A percentile compares a stretch with the other conserved stretches of the same genome.
Evolutionary conservation across 1,140 invertebrate genomes (phyloP).

Genomic region (Trachelipus rathkii): DNA sequence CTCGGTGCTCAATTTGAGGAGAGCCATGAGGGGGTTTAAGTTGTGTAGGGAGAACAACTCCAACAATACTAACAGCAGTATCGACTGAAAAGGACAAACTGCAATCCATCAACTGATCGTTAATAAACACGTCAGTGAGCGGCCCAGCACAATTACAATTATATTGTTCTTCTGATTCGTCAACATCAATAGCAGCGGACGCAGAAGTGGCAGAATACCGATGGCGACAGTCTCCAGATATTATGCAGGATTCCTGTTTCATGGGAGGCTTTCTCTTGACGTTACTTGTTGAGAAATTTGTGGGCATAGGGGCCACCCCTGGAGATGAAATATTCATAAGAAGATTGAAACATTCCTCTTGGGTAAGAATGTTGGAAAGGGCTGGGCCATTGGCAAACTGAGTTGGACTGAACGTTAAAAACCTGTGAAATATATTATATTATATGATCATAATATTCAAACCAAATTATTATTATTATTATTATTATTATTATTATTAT

Average conservation of each 20-base stretch:
- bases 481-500: too few species aligned
- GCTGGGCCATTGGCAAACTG: constrained; percentile 75
- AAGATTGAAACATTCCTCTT: constrained; percentile 70
- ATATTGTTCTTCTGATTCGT: constrained; percentile 21
- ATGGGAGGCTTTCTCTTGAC: background rate
- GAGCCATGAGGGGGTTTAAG: constrained; percentile 26
- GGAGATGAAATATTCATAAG: constrained; percentile 71
- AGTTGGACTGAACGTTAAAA: constrained; percentile 68
- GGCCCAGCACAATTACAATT: constrained; percentile 35
- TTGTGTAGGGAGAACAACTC: constrained; percentile 52
- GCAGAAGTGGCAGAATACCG: background rate
- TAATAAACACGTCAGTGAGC: constrained; percentile 58
- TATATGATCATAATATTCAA: background rate
- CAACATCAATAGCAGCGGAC: background rate
- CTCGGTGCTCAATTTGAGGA: background rate
- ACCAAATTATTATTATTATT: background rate
- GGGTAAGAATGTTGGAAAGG: constrained; percentile 63
- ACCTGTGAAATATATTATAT: constrained; percentile 48
- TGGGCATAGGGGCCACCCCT: constrained; percentile 53
- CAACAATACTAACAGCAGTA: constrained; percentile 68
- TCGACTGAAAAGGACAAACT: constrained; percentile 71
- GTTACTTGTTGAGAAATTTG: constrained; percentile 23
- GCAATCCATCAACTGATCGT: constrained; percentile 59
- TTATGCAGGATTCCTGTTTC: background rate
- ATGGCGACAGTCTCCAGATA: background rate